Base-by-base conservation (phyloP, 2,888 invertebrate genomes). In the Blastobasis adustella region DNA sequence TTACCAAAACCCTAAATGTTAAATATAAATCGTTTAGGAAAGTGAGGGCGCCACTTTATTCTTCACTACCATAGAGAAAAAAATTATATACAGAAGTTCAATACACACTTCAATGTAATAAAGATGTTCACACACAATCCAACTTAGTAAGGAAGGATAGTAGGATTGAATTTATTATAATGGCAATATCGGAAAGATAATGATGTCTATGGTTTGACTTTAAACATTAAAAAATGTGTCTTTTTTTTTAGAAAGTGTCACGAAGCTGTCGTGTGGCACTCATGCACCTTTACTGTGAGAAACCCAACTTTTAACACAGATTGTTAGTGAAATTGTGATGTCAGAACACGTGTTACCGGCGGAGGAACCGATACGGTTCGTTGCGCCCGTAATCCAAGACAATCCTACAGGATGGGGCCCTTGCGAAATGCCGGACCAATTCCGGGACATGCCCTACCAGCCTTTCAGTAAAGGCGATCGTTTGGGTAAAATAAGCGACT, bases 391-490 rank as follows among this genome's bases (percentile, higher is more conserved):
- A 52, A 94, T 95, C 67, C 95, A 95, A 73, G 94, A 95, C 66
- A 96, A 97, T 81, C 93, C 94, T 2, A 92, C 92, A 60, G 99
- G 99, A 76, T 99, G 99, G 99, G 99, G 99, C 9, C 99, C 99
- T 46, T 95, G 95, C 84, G 95, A 96, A 79, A 91, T 98, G 82
- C 97, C 98, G 50, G 96, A 96, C 55, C 96, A 96, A 71, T 98
- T 97, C 82, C 94, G 94, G 73, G 97, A 98, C 82, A 96, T 98
- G 93, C 99, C 99, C 7, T 99, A 99, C 85, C 99, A 99, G 86
- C 98, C 98, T 44, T 99, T 98, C 82, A 98, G 98, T 64, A 99
- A 99, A 89, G 97, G 97, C 56, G 99, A 99, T 83, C 94, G 98
- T 65, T 91, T 99, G 61, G 99, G 99, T 65, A 99, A 99, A 91